phyloP scores from a whole-genome alignment of 2,888 invertebrate species.

The Drosophila recens region DNA sequence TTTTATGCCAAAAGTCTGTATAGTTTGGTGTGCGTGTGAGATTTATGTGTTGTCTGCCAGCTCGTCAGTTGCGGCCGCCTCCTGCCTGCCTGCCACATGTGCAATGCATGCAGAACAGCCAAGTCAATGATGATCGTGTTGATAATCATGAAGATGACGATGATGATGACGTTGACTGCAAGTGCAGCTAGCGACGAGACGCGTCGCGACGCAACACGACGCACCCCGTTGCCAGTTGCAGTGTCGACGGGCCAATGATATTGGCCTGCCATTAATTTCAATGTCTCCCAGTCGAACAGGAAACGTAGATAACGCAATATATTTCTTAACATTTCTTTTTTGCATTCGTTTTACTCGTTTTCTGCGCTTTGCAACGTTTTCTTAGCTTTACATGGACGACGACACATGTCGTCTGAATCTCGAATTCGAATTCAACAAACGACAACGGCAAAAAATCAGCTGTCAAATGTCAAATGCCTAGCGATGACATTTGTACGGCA shows the following conservation, averaged over 20 bases:
- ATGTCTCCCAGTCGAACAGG: constrained; percentile 65
- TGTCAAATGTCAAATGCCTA: constrained; percentile 49
- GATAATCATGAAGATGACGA: background rate
- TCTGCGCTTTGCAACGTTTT: background rate
- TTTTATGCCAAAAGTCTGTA: constrained; percentile 5
- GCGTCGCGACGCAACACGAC: background rate
- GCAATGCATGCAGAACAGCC: constrained; percentile 62
- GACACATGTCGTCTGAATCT: constrained; percentile 55
- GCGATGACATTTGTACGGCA: constrained; percentile 39
- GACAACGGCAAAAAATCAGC: constrained; percentile 37
- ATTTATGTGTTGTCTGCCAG: constrained; percentile 55
- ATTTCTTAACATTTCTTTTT: constrained; percentile 19
- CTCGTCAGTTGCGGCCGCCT: constrained; percentile 41
- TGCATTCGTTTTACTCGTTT: background rate
- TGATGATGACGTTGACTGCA: constrained; percentile 17
- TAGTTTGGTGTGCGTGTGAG: constrained; percentile 26
- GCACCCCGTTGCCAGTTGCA: background rate
- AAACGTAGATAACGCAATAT: constrained; percentile 66
- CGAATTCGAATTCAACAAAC: constrained; percentile 30
- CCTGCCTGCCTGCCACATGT: constrained; percentile 44
- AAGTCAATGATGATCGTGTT: background rate
- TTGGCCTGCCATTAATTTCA: constrained; percentile 65
- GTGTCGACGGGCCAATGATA: constrained; percentile 43
- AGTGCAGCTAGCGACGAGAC: constrained; percentile 3
- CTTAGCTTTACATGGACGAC: constrained; percentile 45